Base-by-base conservation (phyloP, 2,113 vertebrate species). In the Bolborhynchus lineola region DNA sequence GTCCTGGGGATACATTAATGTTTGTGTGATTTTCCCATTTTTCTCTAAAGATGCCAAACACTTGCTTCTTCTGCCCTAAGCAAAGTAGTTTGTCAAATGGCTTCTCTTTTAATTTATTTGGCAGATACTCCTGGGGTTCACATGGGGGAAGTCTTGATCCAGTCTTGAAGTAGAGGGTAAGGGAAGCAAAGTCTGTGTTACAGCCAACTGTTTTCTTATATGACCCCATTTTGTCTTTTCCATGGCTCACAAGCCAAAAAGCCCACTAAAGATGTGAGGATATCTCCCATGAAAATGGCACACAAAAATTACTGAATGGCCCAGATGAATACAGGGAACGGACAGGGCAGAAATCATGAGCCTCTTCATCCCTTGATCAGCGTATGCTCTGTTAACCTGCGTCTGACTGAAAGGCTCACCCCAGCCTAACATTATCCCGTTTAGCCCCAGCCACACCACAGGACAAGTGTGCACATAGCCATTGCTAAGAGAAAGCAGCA, bases 311-410 rank as follows among this genome's bases (percentile, higher is more conserved):
- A 47, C 46, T 11, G 28, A 53, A 41, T 5, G 10, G 31, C 4
- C 15, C 29, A 55, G 16, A 19, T 18, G 19, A 76, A 75, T 23
- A 28, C 11, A 55, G 60, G 12, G 11, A 47, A 64, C 3, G 16
- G 33, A 23, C 6, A n/a, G 24, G 19, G 10, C 24, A 68, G 74
- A 42, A 15, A 25, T 4, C 1, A 2, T 2, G 10, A 86, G 3
- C 28, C 7, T 37, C 72, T 70, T 70, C 18, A 7, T 46, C 81
- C 74, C 49, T 44, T 77, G 71, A 68, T 26, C 24, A 42, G 12
- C 0, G 0, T 12, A 11, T 17, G 11, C 11, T 71, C n/a, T 44
- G 1, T 1, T 33, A 82, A 5, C 19, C 11, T 74, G 10, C 4
- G 16, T 14, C 47, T 42, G 68, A 33, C 28, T 14, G 46, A 18